phyloP scores from a whole-genome alignment of 2,797 vertebrate species.

The Otolemur crassicaudatus region DNA sequence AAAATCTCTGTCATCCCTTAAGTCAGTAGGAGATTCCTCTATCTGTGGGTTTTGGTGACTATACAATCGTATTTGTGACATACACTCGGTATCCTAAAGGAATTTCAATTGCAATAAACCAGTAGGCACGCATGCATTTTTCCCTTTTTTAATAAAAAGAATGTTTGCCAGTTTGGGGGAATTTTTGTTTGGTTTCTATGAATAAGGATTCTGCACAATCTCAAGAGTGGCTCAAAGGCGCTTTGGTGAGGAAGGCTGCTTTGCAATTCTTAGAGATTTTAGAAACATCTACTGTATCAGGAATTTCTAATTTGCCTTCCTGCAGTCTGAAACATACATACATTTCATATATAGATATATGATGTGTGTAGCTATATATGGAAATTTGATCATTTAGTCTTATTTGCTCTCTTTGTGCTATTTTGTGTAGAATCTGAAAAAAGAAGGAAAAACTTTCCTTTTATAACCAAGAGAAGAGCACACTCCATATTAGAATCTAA shows the following conservation, averaged over 20 bases:
- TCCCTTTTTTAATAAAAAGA: slow-evolving; percentile 61
- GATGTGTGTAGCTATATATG: neutral
- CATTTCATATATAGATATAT: neutral
- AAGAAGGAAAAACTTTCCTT: slow-evolving; percentile 2
- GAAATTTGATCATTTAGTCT: slow-evolving; percentile 5
- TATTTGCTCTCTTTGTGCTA: neutral
- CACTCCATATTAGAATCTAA: neutral
- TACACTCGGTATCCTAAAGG: neutral
- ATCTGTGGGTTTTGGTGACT: slow-evolving; percentile 28
- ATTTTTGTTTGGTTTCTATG: slow-evolving; percentile 1
- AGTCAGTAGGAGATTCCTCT: slow-evolving; percentile 50
- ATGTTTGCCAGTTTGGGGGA: slow-evolving; percentile 10
- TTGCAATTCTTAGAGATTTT: slow-evolving; percentile 1
- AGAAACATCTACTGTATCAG: neutral
- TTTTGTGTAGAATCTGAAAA: neutral
- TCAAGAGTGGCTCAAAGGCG: slow-evolving; percentile 17
- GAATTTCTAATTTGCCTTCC: neutral
- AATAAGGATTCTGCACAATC: neutral
- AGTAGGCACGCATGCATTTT: neutral
- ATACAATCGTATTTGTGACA: neutral
- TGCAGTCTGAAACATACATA: neutral
- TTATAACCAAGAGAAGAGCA: slow-evolving; percentile 4
- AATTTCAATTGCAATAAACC: slow-evolving; percentile 55
- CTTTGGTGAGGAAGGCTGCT: slow-evolving; percentile 2
- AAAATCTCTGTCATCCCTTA: slow-evolving; percentile 33